These are phyloP conservation scores for Lucilia cuprina DNA, from an alignment of 1,140 invertebrate genomes.

Conservation along the genomic window DNA sequence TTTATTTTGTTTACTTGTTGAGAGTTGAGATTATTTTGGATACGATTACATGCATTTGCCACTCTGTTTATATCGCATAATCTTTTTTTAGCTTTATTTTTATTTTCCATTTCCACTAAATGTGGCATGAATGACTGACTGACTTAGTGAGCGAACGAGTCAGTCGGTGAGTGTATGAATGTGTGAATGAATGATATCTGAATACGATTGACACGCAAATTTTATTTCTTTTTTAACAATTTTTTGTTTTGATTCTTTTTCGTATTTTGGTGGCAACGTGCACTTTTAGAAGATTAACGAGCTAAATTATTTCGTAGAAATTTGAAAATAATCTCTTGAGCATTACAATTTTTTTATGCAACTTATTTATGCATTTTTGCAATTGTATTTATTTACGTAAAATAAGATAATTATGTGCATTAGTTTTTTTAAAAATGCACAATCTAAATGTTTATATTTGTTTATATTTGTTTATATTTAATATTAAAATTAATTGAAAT, in stretches of 20 bases:
- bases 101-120: neutral
- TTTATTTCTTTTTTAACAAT: neutral
- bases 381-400: too few species aligned
- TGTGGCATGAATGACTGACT: neutral
- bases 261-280: neutral
- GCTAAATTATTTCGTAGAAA: neutral
- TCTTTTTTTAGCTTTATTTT: neutral
- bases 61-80: conserved; percentile 3
- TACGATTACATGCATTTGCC: conserved; percentile 12
- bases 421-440: too few species aligned
- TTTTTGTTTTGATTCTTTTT: neutral
- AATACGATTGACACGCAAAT: conserved; percentile 17
- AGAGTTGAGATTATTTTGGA: neutral
- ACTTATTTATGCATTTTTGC: neutral
- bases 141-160: too few species aligned
- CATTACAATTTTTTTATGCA: too few species aligned
- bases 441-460: too few species aligned
- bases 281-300: neutral
- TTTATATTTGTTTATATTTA: too few species aligned
- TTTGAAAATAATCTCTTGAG: neutral
- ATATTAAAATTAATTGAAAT: too few species aligned
- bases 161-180: neutral
- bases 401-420: too few species aligned
- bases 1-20: neutral
- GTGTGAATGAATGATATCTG: conserved; percentile 2